phyloP scores from a whole-genome alignment of 2,888 invertebrate genomes.

The Yponomeuta plumbellus region DNA sequence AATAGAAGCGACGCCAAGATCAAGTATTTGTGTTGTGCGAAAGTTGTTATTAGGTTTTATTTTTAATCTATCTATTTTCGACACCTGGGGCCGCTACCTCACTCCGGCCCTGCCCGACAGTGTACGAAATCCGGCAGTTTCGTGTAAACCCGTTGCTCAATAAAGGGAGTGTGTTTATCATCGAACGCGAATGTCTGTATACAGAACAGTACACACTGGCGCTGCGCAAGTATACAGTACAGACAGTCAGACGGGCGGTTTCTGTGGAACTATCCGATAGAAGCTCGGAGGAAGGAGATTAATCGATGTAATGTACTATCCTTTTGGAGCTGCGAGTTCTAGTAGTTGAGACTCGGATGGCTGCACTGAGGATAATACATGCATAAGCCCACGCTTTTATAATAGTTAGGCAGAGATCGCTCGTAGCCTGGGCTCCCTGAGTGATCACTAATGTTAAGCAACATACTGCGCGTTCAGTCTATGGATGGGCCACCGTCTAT shows the following conservation, averaged over 20 bases:
- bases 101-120: neutral
- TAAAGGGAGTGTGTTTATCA: constrained; percentile 10
- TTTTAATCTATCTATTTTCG: too few species aligned
- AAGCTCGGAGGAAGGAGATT: neutral
- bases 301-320: neutral
- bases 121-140: constrained; percentile 4
- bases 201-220: neutral
- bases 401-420: too few species aligned
- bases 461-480: too few species aligned
- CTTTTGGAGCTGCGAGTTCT: neutral
- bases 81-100: neutral
- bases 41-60: too few species aligned
- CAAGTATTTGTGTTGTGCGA: too few species aligned
- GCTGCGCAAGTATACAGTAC: neutral
- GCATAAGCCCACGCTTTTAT: too few species aligned
- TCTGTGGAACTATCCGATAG: neutral
- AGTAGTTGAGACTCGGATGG: neutral
- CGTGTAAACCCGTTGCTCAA: constrained; percentile 10
- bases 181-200: neutral
- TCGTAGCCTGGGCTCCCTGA: too few species aligned
- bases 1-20: too few species aligned
- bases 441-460: too few species aligned
- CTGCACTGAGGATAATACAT: too few species aligned
- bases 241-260: neutral
- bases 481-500: too few species aligned